These are phyloP conservation scores for Diaphora mendica DNA, from an alignment of 2,888 invertebrate genomes.

Conservation along the genomic window DNA sequence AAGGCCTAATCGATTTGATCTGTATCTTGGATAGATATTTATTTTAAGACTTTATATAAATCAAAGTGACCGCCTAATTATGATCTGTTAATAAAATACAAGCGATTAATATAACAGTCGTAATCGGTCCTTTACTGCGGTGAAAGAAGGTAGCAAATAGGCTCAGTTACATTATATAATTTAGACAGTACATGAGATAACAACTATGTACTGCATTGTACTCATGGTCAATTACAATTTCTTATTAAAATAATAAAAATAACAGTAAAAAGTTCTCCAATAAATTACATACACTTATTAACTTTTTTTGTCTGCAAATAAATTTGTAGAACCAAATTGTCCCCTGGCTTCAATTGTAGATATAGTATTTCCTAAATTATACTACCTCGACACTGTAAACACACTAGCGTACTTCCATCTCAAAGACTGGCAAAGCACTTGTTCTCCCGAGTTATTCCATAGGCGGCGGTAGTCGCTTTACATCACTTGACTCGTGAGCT, in stretches of 20 bases:
- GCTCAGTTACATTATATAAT: not conserved
- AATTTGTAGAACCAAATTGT: not conserved
- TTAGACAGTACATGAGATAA: not conserved
- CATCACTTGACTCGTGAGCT: too few relatives aligned
- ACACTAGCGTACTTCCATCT: not conserved
- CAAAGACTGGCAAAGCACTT: too few relatives aligned
- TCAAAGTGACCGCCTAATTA: conserved; percentile 38
- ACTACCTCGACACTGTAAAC: not conserved
- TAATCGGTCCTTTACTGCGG: conserved; percentile 15
- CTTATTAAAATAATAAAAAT: not conserved
- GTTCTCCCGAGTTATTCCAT: too few relatives aligned
- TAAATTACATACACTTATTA: not conserved
- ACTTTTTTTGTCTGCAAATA: not conserved
- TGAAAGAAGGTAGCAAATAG: not conserved
- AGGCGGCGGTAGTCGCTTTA: too few relatives aligned
- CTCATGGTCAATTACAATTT: not conserved
- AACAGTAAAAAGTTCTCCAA: not conserved
- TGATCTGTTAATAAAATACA: conserved; percentile 47
- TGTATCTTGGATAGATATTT: conserved; percentile 18
- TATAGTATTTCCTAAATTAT: not conserved
- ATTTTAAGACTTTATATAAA: conserved; percentile 4
- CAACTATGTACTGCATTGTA: not conserved
- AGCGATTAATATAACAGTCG: conserved; percentile 23
- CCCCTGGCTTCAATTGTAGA: not conserved
- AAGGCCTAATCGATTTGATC: conserved; percentile 42